Percentiles rank a stretch among this genome's conserved stretches.
Conservation (phyloP, 2,113 vertebrate genomes). For the Carassius gibelio region DNA sequence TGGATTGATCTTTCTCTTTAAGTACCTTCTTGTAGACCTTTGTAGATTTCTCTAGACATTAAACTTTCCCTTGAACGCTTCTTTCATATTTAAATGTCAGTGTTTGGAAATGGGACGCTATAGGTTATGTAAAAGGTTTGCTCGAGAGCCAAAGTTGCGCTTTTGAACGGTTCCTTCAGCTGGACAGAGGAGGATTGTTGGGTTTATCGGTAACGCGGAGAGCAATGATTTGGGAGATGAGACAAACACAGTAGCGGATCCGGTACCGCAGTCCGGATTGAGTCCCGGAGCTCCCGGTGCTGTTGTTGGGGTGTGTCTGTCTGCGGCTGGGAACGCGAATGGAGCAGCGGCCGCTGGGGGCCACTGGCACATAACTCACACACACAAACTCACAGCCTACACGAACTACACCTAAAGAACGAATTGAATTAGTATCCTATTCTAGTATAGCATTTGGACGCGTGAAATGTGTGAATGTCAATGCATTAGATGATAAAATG, state of each 20-base stretch:
- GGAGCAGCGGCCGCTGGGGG: slow-evolving; percentile 44
- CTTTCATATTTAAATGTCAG: background rate
- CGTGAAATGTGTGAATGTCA: background rate
- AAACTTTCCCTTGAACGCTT: background rate
- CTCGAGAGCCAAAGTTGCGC: background rate
- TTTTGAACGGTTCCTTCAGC: background rate
- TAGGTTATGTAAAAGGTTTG: background rate
- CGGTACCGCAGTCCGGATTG: background rate
- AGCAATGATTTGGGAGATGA: background rate
- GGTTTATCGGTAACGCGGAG: background rate
- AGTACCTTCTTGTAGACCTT: background rate
- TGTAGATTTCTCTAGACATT: background rate
- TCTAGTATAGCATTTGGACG: background rate
- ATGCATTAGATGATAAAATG: background rate
- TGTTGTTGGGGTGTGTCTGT: slow-evolving; percentile 41
- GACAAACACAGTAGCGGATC: background rate
- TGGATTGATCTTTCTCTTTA: background rate
- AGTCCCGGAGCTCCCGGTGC: background rate
- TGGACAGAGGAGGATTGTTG: background rate
- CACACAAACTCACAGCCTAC: background rate
- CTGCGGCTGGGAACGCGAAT: slow-evolving; percentile 25
- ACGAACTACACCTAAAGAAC: background rate
- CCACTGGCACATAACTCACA: slow-evolving; percentile 41
- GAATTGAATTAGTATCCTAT: background rate
- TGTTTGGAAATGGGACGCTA: background rate